Conservation (phyloP, 2,797 vertebrate genomes). For the Pygocentrus nattereri region DNA sequence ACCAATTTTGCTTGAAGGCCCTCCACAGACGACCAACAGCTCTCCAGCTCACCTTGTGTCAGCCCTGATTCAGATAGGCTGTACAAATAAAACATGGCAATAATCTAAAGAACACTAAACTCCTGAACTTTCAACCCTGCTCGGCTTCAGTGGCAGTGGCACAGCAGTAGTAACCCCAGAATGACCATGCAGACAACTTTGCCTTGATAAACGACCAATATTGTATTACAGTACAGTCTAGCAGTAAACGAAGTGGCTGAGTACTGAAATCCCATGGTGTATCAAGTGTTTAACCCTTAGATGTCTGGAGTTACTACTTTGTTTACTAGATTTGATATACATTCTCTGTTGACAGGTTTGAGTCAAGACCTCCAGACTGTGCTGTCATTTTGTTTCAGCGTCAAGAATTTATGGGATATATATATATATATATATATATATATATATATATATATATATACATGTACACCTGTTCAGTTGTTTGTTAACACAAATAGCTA, state of each 20-base stretch:
- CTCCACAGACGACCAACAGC: neutral
- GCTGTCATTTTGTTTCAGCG: too few relatives aligned
- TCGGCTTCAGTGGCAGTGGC: neutral
- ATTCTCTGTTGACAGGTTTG: too few relatives aligned
- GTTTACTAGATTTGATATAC: too few relatives aligned
- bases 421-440: too few relatives aligned
- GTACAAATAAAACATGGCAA: neutral
- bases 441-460: too few relatives aligned
- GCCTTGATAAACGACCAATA: neutral
- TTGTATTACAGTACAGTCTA: neutral
- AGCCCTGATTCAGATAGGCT: neutral
- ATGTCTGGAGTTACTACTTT: too few relatives aligned
- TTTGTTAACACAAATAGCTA: too few relatives aligned
- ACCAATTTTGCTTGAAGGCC: neutral
- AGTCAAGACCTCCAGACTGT: too few relatives aligned
- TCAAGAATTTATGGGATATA: too few relatives aligned
- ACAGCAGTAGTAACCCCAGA: neutral
- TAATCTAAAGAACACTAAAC: neutral
- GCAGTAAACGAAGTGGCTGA: neutral
- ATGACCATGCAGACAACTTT: neutral
- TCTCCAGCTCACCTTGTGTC: neutral
- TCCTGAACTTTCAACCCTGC: neutral
- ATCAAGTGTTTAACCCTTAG: too few relatives aligned
- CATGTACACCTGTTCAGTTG: too few relatives aligned
- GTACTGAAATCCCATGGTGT: too few relatives aligned